These are phyloP conservation scores for Austrolebias charrua DNA, from an alignment of 2,797 vertebrate species.

Conservation along the genomic window DNA sequence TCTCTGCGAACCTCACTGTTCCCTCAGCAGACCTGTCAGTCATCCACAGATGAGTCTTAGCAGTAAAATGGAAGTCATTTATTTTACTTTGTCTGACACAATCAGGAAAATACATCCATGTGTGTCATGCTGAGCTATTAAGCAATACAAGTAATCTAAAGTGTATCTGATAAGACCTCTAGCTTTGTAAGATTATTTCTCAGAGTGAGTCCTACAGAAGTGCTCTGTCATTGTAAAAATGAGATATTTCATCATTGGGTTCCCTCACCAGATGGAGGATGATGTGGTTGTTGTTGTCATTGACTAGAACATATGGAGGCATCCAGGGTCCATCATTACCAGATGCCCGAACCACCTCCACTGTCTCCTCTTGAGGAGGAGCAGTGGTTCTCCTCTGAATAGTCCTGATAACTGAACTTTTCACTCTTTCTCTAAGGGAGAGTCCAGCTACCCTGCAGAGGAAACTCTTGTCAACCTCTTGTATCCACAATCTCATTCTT, in stretches of 20 bases:
- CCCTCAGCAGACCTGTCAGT: not conserved
- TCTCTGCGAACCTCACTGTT: not conserved
- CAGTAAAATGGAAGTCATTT: not conserved
- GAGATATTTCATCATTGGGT: not conserved
- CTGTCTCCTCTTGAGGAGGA: too few species aligned
- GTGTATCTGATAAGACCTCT: constrained; percentile 5
- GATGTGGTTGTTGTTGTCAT: too few species aligned
- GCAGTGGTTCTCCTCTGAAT: too few species aligned
- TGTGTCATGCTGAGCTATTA: not conserved
- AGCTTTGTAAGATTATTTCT: constrained; percentile 7
- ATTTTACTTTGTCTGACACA: constrained; percentile 7
- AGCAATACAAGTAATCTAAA: not conserved
- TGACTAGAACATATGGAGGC: too few species aligned
- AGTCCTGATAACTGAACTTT: too few species aligned
- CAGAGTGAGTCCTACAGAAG: not conserved
- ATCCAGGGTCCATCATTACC: too few species aligned
- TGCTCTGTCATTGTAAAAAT: not conserved
- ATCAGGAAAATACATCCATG: not conserved
- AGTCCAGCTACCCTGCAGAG: too few species aligned
- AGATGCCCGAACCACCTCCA: too few species aligned
- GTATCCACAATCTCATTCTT: too few species aligned
- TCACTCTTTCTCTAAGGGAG: too few species aligned
- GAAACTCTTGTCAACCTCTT: too few species aligned
- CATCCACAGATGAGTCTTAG: constrained; percentile 1
- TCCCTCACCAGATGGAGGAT: not conserved